These are phyloP conservation scores for Penaeus vannamei DNA, from an alignment of 1,140 invertebrate genomes.

Conservation along the genomic window DNA sequence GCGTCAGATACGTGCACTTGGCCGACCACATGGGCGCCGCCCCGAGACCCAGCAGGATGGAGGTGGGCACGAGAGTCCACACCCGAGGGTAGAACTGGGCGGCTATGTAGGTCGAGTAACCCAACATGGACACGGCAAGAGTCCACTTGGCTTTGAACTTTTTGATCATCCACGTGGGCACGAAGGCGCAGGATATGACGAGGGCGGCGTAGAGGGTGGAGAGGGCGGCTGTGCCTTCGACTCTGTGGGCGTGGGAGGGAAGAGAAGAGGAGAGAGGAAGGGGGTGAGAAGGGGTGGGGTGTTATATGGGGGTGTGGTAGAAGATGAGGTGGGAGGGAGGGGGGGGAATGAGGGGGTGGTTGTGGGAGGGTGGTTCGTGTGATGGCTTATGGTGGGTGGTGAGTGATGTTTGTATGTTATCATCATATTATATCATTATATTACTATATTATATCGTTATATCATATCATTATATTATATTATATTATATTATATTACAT, in stretches of 20 bases:
- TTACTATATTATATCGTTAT: no score
- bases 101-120: conserved; percentile 94
- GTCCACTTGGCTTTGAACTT: conserved; percentile 96
- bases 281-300: neutral
- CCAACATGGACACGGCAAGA: conserved; percentile 89
- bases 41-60: conserved; percentile 86
- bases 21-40: conserved; percentile 97
- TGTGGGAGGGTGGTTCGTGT: no score
- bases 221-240: conserved; percentile 71
- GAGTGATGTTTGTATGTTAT: no score
- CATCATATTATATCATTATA: no score
- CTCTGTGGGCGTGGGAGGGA: conserved; percentile 8
- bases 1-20: conserved; percentile 95
- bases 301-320: neutral
- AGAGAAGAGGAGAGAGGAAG: neutral
- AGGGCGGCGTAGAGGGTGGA: conserved; percentile 90
- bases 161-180: conserved; percentile 91
- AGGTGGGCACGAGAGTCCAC: conserved; percentile 92
- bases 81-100: conserved; percentile 93
- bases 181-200: conserved; percentile 92
- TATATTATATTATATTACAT: no score
- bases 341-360: no score
- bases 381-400: no score
- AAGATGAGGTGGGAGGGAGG: neutral
- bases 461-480: no score